A percentile compares a stretch with the other conserved stretches of the same genome.
Conservation (phyloP, 2,797 vertebrate genomes). For the Chiroxiphia lanceolata region DNA sequence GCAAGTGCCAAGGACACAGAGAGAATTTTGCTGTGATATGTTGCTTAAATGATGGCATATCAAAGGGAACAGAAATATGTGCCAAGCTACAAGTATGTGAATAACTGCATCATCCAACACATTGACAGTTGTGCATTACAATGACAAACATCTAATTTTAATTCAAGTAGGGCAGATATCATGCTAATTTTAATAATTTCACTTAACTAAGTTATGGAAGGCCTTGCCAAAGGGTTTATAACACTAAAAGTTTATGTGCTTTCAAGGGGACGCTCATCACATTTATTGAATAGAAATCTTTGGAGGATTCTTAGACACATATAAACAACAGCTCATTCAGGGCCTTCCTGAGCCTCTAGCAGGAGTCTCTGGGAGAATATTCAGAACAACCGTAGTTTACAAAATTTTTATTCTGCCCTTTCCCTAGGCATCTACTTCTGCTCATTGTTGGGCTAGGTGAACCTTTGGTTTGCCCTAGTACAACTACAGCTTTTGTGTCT, state of each 20-base stretch:
- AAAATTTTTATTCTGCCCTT: not conserved
- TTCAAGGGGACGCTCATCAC: not conserved
- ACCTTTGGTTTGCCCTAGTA: not conserved
- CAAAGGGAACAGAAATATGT: not conserved
- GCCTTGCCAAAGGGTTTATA: not conserved
- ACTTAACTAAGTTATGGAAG: not conserved
- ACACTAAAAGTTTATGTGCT: not conserved
- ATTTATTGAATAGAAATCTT: not conserved
- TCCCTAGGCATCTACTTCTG: not conserved
- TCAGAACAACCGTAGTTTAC: not conserved
- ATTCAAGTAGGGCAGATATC: not conserved
- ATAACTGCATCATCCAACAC: not conserved
- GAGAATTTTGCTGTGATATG: not conserved
- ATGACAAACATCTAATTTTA: not conserved
- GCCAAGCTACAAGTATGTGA: not conserved
- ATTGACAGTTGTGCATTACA: not conserved
- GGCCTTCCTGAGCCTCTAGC: not conserved
- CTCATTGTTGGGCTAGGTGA: not conserved
- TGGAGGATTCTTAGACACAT: not conserved
- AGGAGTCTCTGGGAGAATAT: not conserved
- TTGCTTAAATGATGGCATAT: not conserved
- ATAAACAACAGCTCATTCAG: not conserved
- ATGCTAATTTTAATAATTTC: not conserved
- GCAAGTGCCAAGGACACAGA: not conserved
- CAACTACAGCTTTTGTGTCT: not conserved